Base-by-base conservation (phyloP, 1,140 invertebrate species). In the Rhynchophorus ferrugineus region DNA sequence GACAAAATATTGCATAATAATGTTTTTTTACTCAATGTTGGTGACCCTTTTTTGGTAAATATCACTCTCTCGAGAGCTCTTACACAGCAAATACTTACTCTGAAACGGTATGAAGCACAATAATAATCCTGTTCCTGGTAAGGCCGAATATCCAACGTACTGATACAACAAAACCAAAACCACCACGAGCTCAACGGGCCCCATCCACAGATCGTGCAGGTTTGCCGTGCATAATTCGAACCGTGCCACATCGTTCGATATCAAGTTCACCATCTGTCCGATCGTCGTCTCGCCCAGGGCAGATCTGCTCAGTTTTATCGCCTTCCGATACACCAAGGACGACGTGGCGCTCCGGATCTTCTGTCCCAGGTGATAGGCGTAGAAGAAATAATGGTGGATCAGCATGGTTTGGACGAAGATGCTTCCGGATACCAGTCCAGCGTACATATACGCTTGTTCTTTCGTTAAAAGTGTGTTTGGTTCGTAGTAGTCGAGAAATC, bases 181-280 rank as follows among this genome's bases (percentile, higher is more conserved):
- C 11, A 88, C 73, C 0, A 82, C 69, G 1, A 85, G 83, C 65
- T 91, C 84, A 1, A 89, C 61, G 0, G 89, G 88, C 0, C 82
- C 84, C 19, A 84, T 74, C 71, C 83, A 80, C 0, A 86, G 62
- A 17, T 49, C 29, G 33, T 57, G 49, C 49, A 83, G 82, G 59
- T 83, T 76, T 3, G 80, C 69, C 0, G 78, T 71, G 0, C 79
- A 77, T 39, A 80, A 71, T 62, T 86, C 83, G 57, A 86, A n/a
- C n/a, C n/a, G n/a, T n/a, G n/a, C n/a, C n/a, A n/a, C n/a, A n/a
- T n/a, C n/a, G n/a, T n/a, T n/a, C 1, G 90, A 89, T 41, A 94
- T 68, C 0, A 94, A 73, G 67, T 93, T 95, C 0, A 94, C 82
- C 38, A 91, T 85, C 63, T 90, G 85, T 0, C 89, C 91, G 1